Conservation (phyloP, 2,797 vertebrate species). For the Epinephelus awoara region DNA sequence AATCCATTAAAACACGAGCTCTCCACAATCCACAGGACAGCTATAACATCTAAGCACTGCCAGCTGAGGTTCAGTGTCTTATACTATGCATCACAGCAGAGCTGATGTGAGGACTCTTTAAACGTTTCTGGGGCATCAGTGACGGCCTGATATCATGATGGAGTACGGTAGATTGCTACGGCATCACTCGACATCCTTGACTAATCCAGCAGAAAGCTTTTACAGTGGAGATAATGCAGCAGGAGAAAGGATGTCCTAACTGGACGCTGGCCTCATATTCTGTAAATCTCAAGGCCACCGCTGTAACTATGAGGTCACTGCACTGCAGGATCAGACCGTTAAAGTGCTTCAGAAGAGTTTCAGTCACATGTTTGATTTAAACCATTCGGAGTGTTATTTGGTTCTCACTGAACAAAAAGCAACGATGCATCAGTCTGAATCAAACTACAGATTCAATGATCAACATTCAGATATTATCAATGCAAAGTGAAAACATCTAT, state of each 20-base stretch:
- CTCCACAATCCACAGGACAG: background rate
- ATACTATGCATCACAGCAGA: background rate
- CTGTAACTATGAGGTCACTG: background rate
- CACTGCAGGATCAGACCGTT: background rate
- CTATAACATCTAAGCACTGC: background rate
- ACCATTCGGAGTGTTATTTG: background rate
- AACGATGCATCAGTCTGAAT: no score
- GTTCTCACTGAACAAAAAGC: background rate
- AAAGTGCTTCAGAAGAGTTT: background rate
- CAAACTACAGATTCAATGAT: no score
- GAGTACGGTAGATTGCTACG: background rate
- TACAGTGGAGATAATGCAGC: background rate
- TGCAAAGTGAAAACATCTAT: no score
- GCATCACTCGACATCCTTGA: constrained; percentile 6
- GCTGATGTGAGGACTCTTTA: background rate
- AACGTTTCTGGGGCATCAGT: background rate
- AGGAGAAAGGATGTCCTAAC: no score
- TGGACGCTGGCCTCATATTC: background rate
- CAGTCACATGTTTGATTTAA: background rate
- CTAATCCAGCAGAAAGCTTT: constrained; percentile 11
- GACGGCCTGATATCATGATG: background rate
- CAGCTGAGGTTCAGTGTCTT: background rate
- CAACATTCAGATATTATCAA: no score
- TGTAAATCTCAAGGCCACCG: background rate
- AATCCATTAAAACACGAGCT: background rate